phyloP scores from a whole-genome alignment of 2,888 invertebrate genomes.

The Spialia ferax region DNA sequence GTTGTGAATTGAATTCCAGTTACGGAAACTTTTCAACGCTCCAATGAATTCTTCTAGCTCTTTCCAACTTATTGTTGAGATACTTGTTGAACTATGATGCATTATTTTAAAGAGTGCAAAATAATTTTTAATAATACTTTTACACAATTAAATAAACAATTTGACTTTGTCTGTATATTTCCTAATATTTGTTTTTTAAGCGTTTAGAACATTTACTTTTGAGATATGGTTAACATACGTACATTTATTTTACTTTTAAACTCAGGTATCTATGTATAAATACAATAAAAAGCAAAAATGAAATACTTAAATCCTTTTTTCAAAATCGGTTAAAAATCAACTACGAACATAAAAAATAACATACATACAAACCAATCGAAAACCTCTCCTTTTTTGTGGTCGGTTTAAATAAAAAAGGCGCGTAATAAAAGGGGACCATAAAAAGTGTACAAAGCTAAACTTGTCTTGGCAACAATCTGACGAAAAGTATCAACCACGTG shows the following conservation, averaged over 20 bases:
- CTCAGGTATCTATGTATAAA: no score
- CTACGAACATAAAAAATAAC: no score
- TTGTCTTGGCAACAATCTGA: constrained; percentile 28
- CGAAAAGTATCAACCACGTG: constrained; percentile 31
- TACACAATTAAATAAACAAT: no score
- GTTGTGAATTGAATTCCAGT: constrained; percentile 78
- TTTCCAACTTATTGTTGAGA: not conserved
- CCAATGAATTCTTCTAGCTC: constrained; percentile 26
- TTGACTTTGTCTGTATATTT: no score
- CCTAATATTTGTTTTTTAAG: no score
- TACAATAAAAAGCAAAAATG: no score
- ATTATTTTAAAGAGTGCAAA: not conserved
- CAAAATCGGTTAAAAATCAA: not conserved
- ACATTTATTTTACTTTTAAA: no score
- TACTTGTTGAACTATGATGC: constrained; percentile 9
- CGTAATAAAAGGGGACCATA: not conserved
- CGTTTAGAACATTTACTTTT: no score
- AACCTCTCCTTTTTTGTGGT: not conserved
- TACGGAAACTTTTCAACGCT: constrained; percentile 53
- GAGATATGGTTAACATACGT: no score
- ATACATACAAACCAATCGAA: not conserved
- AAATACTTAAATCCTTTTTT: no score
- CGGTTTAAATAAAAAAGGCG: not conserved
- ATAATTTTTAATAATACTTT: not conserved
- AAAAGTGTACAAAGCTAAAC: constrained; percentile 18